These are phyloP conservation scores for Lycocorax pyrrhopterus DNA, from an alignment of 2,113 vertebrate genomes.

Conservation along the genomic window DNA sequence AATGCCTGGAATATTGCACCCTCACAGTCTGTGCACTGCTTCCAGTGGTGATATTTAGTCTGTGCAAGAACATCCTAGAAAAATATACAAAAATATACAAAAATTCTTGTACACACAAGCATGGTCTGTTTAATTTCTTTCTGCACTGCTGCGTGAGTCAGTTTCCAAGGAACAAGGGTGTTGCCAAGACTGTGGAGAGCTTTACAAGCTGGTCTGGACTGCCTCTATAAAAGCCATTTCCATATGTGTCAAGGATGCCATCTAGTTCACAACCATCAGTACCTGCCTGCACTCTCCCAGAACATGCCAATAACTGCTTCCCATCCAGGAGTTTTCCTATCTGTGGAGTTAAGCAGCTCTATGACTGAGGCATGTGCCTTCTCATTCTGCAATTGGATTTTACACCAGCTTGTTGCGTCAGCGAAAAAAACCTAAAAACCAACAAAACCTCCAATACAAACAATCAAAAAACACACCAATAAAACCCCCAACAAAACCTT, in stretches of 20 bases:
- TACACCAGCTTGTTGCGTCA: background rate
- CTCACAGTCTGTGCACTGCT: background rate
- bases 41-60: background rate
- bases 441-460: background rate
- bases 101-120: background rate
- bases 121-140: background rate
- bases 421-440: background rate
- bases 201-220: background rate
- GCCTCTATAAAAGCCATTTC: background rate
- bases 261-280: background rate
- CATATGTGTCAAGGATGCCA: background rate
- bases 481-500: background rate
- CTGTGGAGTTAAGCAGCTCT: background rate
- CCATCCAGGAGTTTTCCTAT: background rate
- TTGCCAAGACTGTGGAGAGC: background rate
- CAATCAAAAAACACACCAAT: background rate
- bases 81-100: background rate
- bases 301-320: background rate
- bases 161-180: background rate
- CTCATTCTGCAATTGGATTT: background rate
- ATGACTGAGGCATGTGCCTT: background rate
- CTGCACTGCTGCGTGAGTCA: background rate
- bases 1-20: background rate
- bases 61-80: background rate
- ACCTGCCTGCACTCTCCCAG: background rate